These are phyloP conservation scores for Drosophila athabasca DNA, from an alignment of 1,140 invertebrate genomes.

Conservation along the genomic window DNA sequence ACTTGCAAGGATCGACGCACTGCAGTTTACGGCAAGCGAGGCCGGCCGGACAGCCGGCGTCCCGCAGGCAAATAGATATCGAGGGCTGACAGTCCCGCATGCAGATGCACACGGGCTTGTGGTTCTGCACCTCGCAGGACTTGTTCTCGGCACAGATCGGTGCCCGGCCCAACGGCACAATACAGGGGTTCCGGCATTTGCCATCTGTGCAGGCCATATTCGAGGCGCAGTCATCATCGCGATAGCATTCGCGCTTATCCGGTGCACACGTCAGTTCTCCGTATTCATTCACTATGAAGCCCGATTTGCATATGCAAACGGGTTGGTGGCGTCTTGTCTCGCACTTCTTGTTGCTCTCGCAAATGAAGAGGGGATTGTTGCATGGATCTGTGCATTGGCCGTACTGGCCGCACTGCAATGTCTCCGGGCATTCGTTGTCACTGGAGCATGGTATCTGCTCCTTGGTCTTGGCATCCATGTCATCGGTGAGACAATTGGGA, in stretches of 20 bases:
- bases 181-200: slow-evolving; percentile 93
- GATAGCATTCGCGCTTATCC: slow-evolving; percentile 90
- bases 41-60: slow-evolving; percentile 92
- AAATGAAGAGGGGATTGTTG: slow-evolving; percentile 86
- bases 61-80: slow-evolving; percentile 93
- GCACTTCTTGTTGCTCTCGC: slow-evolving; percentile 92
- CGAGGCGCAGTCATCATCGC: slow-evolving; percentile 92
- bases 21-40: slow-evolving; percentile 94
- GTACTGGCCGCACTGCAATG: slow-evolving; percentile 88
- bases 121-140: slow-evolving; percentile 92
- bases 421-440: slow-evolving; percentile 90
- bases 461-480: slow-evolving; percentile 84
- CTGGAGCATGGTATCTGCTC: slow-evolving; percentile 86
- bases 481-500: slow-evolving; percentile 87
- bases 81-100: slow-evolving; percentile 93
- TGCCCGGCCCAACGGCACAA: slow-evolving; percentile 85
- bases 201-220: slow-evolving; percentile 92
- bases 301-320: slow-evolving; percentile 94
- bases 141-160: slow-evolving; percentile 91
- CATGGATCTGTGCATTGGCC: slow-evolving; percentile 93
- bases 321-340: slow-evolving; percentile 93
- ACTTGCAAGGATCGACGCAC: slow-evolving; percentile 94
- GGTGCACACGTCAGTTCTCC: slow-evolving; percentile 93
- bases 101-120: slow-evolving; percentile 93
- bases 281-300: slow-evolving; percentile 92